Evolutionary conservation across 2,797 vertebrate species (phyloP).

Genomic region (Coregonus ussuriensis): DNA sequence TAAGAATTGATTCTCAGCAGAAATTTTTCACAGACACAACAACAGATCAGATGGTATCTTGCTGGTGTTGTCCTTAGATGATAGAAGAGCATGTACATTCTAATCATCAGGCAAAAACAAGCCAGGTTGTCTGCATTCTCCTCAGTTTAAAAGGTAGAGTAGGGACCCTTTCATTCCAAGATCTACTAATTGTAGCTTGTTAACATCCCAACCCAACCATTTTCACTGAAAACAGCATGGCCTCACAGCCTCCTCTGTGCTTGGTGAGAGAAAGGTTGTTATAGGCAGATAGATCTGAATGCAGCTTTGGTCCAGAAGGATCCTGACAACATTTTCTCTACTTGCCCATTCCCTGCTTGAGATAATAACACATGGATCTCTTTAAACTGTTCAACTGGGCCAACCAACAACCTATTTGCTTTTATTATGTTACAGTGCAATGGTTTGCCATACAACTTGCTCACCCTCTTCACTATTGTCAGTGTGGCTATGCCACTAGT

Average conservation of each 20-base stretch:
- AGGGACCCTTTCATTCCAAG: constrained; percentile 54
- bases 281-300: not conserved
- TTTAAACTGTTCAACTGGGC: no score
- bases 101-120: not conserved
- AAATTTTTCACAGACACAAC: not conserved
- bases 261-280: not conserved
- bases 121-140: constrained; percentile 15
- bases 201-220: constrained; percentile 52
- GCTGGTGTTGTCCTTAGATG: not conserved
- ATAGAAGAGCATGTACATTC: not conserved
- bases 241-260: constrained; percentile 19
- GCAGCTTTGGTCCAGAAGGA: no score
- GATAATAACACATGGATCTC: no score
- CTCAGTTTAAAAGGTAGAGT: constrained; percentile 16
- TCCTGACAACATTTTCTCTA: no score
- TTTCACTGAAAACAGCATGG: constrained; percentile 37
- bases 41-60: not conserved
- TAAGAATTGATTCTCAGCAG: not conserved
- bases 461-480: no score
- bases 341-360: no score
- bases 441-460: no score
- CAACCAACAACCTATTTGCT: no score
- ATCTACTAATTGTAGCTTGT: constrained; percentile 58
- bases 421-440: no score
- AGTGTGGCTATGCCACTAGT: no score